A percentile compares a stretch with the other conserved stretches of the same genome.
Evolutionary conservation across 2,113 vertebrate genomes (phyloP).

Genomic region (Corapipo altera): DNA sequence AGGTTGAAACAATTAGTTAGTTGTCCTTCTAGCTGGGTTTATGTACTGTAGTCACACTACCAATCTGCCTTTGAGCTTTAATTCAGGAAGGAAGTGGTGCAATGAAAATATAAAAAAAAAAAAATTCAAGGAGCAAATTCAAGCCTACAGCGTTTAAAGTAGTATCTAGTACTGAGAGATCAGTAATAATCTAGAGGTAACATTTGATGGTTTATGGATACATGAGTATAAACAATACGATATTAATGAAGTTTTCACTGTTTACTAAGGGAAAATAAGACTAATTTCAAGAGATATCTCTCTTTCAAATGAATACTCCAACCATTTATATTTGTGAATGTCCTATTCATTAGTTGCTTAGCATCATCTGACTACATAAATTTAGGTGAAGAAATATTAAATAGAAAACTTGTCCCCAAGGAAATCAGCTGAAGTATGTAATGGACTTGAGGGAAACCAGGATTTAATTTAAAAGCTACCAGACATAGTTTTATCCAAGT

Average conservation of each 20-base stretch:
- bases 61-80: not conserved
- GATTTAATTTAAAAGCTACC: not conserved
- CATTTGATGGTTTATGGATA: not conserved
- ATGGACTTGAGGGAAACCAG: not conserved
- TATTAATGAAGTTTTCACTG: not conserved
- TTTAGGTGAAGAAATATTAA: not conserved
- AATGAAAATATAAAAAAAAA: not conserved
- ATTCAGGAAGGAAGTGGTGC: not conserved
- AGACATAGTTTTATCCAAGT: not conserved
- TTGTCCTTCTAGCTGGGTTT: not conserved
- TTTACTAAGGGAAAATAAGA: not conserved
- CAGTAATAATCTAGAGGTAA: not conserved
- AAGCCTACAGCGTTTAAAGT: not conserved
- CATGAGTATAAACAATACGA: fast-evolving
- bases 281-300: not conserved
- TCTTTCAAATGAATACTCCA: not conserved
- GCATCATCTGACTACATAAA: not conserved
- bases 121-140: not conserved
- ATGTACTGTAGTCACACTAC: not conserved
- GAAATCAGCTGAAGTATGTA: not conserved
- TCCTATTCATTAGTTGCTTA: not conserved
- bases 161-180: not conserved
- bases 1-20: not conserved
- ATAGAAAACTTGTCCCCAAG: not conserved
- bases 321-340: not conserved